Conservation (phyloP, 1,140 invertebrate genomes). For the Vanessa tameamea region DNA sequence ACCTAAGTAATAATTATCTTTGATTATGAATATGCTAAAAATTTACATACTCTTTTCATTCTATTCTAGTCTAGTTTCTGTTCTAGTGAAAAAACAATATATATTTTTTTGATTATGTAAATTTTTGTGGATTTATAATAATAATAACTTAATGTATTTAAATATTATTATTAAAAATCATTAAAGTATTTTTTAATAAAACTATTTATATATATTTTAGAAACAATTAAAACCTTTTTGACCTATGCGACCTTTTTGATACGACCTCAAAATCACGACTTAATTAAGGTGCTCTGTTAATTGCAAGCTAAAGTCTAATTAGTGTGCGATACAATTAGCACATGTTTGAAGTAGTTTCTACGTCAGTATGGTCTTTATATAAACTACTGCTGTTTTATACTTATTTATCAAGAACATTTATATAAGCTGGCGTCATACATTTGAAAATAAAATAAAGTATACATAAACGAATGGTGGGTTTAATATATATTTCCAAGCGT, state of each 20-base stretch:
- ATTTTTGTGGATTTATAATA: too few species aligned
- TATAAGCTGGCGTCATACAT: background rate
- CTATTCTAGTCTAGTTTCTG: too few species aligned
- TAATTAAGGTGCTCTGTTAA: slow-evolving; percentile 10
- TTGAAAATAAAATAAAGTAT: background rate
- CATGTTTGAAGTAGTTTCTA: slow-evolving; percentile 6
- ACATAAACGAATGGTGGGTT: background rate
- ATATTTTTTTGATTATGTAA: too few species aligned
- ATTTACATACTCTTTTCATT: too few species aligned
- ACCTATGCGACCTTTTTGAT: background rate
- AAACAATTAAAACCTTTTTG: background rate
- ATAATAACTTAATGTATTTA: too few species aligned
- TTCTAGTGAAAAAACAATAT: too few species aligned
- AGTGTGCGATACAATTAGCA: slow-evolving; percentile 12
- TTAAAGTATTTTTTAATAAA: too few species aligned
- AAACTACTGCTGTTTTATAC: background rate
- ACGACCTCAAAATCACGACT: slow-evolving; percentile 7
- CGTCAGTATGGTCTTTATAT: background rate
- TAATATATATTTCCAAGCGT: background rate
- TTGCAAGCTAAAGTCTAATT: slow-evolving; percentile 13
- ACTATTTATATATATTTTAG: too few species aligned
- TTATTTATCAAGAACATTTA: background rate
- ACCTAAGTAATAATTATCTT: too few species aligned
- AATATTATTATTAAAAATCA: too few species aligned
- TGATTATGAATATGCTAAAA: too few species aligned